Conservation (phyloP, 2,797 vertebrate species). For the Sciurus carolinensis region DNA sequence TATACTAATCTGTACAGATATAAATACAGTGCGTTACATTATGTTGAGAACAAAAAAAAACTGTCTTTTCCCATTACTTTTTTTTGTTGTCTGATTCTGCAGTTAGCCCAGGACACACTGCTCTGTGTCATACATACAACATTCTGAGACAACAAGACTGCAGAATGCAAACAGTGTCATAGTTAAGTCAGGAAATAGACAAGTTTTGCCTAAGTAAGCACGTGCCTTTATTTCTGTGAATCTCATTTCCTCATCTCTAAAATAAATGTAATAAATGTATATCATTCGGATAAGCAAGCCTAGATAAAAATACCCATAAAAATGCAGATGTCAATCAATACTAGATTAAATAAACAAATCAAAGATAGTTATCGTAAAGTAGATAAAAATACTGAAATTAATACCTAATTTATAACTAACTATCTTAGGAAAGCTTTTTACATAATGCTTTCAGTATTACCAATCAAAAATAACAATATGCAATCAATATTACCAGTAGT, state of each 20-base stretch:
- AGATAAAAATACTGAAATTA: background rate
- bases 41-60: background rate
- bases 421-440: background rate
- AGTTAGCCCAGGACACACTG: background rate
- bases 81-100: background rate
- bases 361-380: background rate
- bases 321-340: background rate
- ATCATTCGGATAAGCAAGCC: background rate
- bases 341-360: background rate
- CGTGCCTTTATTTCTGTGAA: background rate
- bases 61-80: background rate
- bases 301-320: constrained; percentile 18
- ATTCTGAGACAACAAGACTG: background rate
- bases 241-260: background rate
- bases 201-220: background rate
- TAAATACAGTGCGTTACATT: background rate
- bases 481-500: no score
- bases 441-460: background rate
- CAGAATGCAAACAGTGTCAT: background rate
- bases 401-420: background rate
- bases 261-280: background rate
- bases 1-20: background rate
- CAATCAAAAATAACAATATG: background rate
- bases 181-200: background rate
- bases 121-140: background rate